Conservation (phyloP, 2,113 vertebrate genomes). For the Rousettus leschenaultii region DNA sequence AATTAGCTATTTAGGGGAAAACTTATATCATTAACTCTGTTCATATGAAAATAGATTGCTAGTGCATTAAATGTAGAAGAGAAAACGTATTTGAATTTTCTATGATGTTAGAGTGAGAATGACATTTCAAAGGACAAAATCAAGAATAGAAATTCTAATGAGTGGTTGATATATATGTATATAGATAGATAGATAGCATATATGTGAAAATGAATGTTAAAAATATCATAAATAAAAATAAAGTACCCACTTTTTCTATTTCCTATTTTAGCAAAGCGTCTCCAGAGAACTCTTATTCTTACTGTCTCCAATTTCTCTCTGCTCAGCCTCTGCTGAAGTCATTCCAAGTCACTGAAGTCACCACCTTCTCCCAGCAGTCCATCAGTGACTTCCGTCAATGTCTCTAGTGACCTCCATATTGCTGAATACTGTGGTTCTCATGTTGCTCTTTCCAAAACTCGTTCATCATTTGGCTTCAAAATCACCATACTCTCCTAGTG, state of each 20-base stretch:
- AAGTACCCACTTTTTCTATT: background rate
- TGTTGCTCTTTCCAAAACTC: background rate
- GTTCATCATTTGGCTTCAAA: background rate
- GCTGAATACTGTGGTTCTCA: background rate
- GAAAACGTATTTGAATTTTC: background rate
- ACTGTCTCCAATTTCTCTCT: rapidly evolving
- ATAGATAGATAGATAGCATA: background rate
- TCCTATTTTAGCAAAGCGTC: background rate
- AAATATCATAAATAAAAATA: background rate
- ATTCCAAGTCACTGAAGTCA: background rate
- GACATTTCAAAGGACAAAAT: slow-evolving; percentile 34
- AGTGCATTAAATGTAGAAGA: background rate
- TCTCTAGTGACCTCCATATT: background rate
- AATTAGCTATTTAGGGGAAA: background rate
- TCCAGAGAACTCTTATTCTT: background rate
- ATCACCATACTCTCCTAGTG: background rate
- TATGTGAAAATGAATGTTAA: slow-evolving; percentile 1
- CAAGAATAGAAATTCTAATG: background rate
- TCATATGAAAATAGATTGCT: background rate
- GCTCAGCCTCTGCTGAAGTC: background rate
- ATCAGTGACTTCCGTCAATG: rapidly evolving
- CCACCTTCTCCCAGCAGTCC: rapidly evolving
- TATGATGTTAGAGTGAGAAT: background rate
- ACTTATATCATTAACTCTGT: background rate
- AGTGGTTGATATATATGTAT: background rate